Evolutionary conservation across 2,797 vertebrate species (phyloP).

Genomic region (Sebastes diploproa): DNA sequence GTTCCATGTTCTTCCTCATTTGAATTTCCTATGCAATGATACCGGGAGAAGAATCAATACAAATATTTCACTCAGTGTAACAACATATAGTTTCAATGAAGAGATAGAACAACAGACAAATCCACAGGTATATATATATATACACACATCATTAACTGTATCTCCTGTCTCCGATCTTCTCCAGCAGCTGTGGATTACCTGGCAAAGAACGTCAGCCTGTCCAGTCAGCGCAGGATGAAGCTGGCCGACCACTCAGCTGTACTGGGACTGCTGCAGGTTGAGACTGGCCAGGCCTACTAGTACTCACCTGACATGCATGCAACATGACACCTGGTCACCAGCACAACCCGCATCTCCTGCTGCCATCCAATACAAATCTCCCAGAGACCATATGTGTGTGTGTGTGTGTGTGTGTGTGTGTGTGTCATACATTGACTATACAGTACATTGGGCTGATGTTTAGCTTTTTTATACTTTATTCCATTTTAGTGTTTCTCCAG

Average conservation of each 20-base stretch:
- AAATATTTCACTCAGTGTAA: background rate
- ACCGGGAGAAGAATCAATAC: background rate
- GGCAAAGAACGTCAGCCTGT: slow-evolving; percentile 96
- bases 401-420: slow-evolving; percentile 3
- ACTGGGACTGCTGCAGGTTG: slow-evolving; percentile 95
- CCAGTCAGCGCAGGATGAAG: slow-evolving; percentile 95
- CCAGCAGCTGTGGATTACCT: slow-evolving; percentile 92
- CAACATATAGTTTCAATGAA: background rate
- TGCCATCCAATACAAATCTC: slow-evolving; percentile 12
- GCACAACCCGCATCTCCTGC: slow-evolving; percentile 54
- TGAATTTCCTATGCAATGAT: background rate
- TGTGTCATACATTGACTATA: background rate
- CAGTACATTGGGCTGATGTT: slow-evolving; percentile 10
- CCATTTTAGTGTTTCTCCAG: background rate
- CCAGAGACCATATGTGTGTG: slow-evolving; percentile 15
- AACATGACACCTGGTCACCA: slow-evolving; percentile 61
- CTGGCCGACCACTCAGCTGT: slow-evolving; percentile 94
- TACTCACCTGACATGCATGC: background rate
- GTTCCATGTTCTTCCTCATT: background rate
- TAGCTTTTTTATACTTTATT: slow-evolving; percentile 19
- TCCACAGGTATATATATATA: background rate
- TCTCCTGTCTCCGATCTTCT: background rate
- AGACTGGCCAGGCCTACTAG: slow-evolving; percentile 96
- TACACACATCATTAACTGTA: background rate
- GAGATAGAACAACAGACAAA: background rate